Evolutionary conservation across 23 tunicate species (phyloP), one percentile per base, ranked within the genome.

Genomic region (Styela plicata): DNA sequence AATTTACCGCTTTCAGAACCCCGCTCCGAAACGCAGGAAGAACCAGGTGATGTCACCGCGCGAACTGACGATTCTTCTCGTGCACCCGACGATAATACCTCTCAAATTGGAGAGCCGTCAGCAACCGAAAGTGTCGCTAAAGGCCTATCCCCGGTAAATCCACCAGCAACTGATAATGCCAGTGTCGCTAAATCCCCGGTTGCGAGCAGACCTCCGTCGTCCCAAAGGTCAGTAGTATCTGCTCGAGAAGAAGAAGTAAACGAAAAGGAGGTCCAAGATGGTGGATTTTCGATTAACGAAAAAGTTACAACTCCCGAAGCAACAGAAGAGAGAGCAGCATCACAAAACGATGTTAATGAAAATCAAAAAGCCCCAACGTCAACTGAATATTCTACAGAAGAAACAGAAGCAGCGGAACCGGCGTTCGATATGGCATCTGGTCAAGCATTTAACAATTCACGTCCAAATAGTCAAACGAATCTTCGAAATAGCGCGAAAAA

Each of bases 371-470:
- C 36, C 63, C 57, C 57, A 5, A 5, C 57, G 10, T 13, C 57
- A 13, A 5, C 13, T 44, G 57, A 73, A 35, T 28, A 24, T 16
- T 23, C 1, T 17, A 53, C 13, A 24, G 27, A 73, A 33, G 33
- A 34, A 31, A n/a, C 30, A 16, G 57, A 24, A 0, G 57, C 32
- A 17, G 26, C 53, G 16, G 78, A 24, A n/a, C 78, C 57, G 33
- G 57, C 17, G 18, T 34, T 35, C 26, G 78, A 35, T 73, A 24
- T 33, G 19, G 23, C 78, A 73, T 35, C 78, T 27, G 78, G 52
- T 31, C 62, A 73, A 24, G 57, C 62, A 73, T 17, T 35, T 18
- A 27, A 19, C 30, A 67, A 67, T 67, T 29, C 31, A 22, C 71
- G 18, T 18, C 31, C 22, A 27, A 67, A 67, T 67, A 29, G 31